Percentiles rank a stretch among this genome's conserved stretches.
Conservation (phyloP, 2,888 invertebrate genomes). For the Lepetodrilus schrolli region DNA sequence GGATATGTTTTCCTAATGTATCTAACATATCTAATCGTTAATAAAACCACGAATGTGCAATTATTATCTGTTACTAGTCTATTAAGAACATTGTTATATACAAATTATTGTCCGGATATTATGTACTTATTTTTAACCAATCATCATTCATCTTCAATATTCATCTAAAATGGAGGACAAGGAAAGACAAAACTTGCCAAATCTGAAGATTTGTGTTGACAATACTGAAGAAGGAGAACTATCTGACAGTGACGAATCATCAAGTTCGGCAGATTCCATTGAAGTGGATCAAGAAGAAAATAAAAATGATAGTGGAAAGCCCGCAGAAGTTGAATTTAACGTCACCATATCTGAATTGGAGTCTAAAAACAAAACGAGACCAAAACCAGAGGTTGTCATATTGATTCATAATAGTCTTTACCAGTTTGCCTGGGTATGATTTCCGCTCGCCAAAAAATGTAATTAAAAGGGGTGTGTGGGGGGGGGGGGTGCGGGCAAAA, state of each 20-base stretch:
- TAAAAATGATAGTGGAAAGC: slow-evolving; percentile 35
- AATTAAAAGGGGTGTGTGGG: too few relatives aligned
- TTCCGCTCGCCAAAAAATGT: too few relatives aligned
- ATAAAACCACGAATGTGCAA: too few relatives aligned
- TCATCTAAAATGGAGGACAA: neutral
- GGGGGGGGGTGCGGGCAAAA: too few relatives aligned
- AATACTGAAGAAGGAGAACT: slow-evolving; percentile 54
- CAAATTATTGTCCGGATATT: neutral
- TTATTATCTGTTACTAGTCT: too few relatives aligned
- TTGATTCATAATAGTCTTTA: neutral
- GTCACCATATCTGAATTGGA: slow-evolving; percentile 50
- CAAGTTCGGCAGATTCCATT: slow-evolving; percentile 45
- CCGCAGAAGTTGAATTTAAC: slow-evolving; percentile 59
- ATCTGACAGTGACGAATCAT: slow-evolving; percentile 39
- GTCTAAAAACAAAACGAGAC: slow-evolving; percentile 33
- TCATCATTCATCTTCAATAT: neutral
- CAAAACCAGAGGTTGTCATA: slow-evolving; percentile 22
- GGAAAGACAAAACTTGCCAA: slow-evolving; percentile 56
- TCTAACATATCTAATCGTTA: too few relatives aligned
- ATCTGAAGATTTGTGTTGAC: slow-evolving; percentile 70
- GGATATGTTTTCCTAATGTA: too few relatives aligned
- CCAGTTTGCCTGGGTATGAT: too few relatives aligned
- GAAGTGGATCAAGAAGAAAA: slow-evolving; percentile 47
- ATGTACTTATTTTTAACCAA: slow-evolving; percentile 17
- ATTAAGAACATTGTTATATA: neutral